Percentiles rank a stretch among this genome's conserved stretches.
phyloP scores from a whole-genome alignment of 1,140 invertebrate genomes.

The Stegodyphus dumicola region DNA sequence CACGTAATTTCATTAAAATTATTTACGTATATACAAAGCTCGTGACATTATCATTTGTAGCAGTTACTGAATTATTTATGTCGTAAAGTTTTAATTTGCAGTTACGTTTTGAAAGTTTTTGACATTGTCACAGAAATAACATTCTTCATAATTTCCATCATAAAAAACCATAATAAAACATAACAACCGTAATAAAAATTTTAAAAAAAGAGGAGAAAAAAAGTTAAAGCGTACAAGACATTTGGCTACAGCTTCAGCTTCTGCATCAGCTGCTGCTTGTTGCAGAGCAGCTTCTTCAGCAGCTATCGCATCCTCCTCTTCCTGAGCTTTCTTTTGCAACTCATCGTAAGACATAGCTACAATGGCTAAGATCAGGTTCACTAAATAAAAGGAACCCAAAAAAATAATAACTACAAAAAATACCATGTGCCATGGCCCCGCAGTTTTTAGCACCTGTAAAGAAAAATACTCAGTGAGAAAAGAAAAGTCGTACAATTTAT shows the following conservation, averaged over 20 bases:
- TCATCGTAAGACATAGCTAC: conserved; percentile 99
- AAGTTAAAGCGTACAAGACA: conserved; percentile 22
- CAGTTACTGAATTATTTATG: too few relatives aligned
- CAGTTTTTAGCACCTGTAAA: conserved; percentile 80
- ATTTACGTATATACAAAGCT: too few relatives aligned
- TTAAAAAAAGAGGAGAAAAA: background rate
- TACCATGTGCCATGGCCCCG: conserved; percentile 95
- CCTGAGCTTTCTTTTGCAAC: conserved; percentile 96
- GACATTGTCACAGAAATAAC: background rate
- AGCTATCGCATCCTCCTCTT: conserved; percentile 80
- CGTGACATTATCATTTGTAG: too few relatives aligned
- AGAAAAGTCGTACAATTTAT: too few relatives aligned
- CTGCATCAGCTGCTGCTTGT: conserved; percentile 43
- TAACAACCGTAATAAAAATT: background rate
- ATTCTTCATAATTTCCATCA: background rate
- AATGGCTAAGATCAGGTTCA: conserved; percentile 99
- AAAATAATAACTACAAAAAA: conserved; percentile 99
- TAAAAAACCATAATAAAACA: background rate
- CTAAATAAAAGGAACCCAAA: conserved; percentile 97
- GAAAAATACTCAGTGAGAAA: background rate
- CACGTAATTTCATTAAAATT: too few relatives aligned
- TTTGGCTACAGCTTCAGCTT: conserved; percentile 32
- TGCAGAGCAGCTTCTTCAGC: conserved; percentile 68
- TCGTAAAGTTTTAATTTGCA: too few relatives aligned
- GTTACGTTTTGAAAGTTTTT: too few relatives aligned